A percentile compares a stretch with the other conserved stretches of the same genome.
phyloP scores from a whole-genome alignment of 1,140 invertebrate genomes.

The Drosophila teissieri region DNA sequence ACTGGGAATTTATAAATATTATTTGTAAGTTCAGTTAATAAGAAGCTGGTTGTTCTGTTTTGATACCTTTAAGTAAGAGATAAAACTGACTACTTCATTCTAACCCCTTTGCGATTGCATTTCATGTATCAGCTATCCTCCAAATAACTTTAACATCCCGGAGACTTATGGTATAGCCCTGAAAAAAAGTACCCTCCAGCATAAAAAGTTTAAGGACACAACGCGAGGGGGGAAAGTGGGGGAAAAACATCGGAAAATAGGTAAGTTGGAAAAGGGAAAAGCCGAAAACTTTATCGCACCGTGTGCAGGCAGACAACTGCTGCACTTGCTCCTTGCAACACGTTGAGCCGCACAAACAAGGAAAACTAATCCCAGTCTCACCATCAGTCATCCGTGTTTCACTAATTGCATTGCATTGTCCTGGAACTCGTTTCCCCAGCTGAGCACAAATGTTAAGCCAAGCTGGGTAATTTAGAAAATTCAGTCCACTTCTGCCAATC shows the following conservation, averaged over 20 bases:
- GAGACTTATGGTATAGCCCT: not conserved
- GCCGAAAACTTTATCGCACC: slow-evolving; percentile 34
- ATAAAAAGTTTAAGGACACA: slow-evolving; percentile 31
- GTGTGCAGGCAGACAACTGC: slow-evolving; percentile 35
- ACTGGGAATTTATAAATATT: too few species aligned
- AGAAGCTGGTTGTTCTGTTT: too few species aligned
- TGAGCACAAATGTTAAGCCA: not conserved
- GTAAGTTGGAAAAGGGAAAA: slow-evolving; percentile 11
- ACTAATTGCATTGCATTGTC: slow-evolving; percentile 17
- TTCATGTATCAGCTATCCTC: not conserved
- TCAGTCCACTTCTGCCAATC: not conserved
- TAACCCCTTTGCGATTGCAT: not conserved
- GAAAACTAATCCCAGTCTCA: slow-evolving; percentile 19
- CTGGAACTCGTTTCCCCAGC: not conserved
- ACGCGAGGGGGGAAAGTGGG: slow-evolving; percentile 19
- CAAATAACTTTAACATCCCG: not conserved
- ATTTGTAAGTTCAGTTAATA: too few species aligned
- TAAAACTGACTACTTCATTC: not conserved
- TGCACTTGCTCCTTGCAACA: slow-evolving; percentile 11
- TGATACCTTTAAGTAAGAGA: too few species aligned
- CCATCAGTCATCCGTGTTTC: slow-evolving; percentile 16
- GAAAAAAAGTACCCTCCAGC: slow-evolving; percentile 1
- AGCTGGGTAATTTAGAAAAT: not conserved
- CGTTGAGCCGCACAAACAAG: slow-evolving; percentile 31
- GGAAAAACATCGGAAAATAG: slow-evolving; percentile 38